These are phyloP conservation scores for Apteryx mantelli DNA, from an alignment of 2,113 vertebrate genomes.

Conservation along the genomic window DNA sequence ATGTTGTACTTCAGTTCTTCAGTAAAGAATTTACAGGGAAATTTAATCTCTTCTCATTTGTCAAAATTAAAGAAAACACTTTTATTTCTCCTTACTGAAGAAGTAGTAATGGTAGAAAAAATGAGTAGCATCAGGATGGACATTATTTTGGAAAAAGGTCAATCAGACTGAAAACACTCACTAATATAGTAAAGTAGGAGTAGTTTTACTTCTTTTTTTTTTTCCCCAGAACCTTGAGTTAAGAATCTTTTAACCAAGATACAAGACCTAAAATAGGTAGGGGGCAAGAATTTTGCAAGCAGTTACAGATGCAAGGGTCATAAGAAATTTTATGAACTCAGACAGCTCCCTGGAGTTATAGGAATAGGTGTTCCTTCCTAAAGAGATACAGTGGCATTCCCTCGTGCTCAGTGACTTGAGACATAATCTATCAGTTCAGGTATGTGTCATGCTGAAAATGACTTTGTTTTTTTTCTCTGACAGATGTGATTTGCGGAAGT, in stretches of 20 bases:
- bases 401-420: background rate
- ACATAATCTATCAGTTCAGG: background rate
- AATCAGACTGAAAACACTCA: background rate
- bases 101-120: background rate
- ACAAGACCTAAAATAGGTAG: background rate
- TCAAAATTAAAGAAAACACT: conserved; percentile 2
- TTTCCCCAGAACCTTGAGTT: background rate
- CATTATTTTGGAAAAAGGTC: background rate
- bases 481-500: conserved; percentile 37
- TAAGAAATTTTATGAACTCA: background rate
- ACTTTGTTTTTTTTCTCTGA: conserved; percentile 5
- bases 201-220: background rate
- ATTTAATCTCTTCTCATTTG: conserved; percentile 22
- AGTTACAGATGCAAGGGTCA: background rate
- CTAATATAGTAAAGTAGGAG: background rate
- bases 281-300: background rate
- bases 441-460: background rate
- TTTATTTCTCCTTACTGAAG: conserved; percentile 34
- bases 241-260: background rate
- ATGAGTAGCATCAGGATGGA: background rate
- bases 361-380: background rate
- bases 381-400: background rate
- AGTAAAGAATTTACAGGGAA: conserved; percentile 34
- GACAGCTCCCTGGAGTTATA: background rate
- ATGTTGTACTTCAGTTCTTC: background rate